Percentiles rank a stretch among this genome's conserved stretches.
Conservation (phyloP, 2,113 vertebrate species). For the Sporophila hypoxantha region DNA sequence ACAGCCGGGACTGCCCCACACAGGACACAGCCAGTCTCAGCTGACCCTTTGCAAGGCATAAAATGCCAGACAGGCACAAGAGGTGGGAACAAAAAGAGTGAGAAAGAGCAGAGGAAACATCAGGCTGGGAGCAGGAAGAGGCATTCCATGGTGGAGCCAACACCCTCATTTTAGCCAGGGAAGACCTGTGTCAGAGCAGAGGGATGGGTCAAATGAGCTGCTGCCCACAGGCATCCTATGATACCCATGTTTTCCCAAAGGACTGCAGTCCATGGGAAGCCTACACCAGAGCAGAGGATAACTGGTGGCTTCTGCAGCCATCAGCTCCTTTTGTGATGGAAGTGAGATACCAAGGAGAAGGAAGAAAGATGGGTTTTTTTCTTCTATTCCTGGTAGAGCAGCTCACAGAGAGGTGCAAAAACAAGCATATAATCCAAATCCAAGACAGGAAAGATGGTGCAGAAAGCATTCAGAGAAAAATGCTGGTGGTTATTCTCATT, state of each 20-base stretch:
- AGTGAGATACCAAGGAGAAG: background rate
- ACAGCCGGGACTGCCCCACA: rapidly evolving
- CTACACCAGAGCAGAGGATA: background rate
- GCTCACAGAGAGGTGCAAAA: background rate
- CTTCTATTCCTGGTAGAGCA: background rate
- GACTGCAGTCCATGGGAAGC: background rate
- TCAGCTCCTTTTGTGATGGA: background rate
- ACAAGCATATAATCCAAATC: background rate
- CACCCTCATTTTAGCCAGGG: background rate
- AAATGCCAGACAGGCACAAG: background rate
- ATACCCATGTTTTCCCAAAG: background rate
- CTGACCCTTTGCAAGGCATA: rapidly evolving
- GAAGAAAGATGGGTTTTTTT: background rate
- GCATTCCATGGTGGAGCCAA: background rate
- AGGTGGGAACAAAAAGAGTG: background rate
- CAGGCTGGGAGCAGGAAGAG: background rate
- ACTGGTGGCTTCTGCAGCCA: background rate
- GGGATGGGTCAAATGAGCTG: background rate
- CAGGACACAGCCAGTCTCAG: rapidly evolving
- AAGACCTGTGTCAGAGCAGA: background rate
- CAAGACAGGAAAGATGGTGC: background rate
- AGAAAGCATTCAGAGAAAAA: background rate
- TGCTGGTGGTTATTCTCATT: background rate
- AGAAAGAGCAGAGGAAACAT: background rate
- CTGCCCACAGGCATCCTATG: rapidly evolving